Conservation (phyloP, 2,888 invertebrate genomes). For the Globia sparganii region DNA sequence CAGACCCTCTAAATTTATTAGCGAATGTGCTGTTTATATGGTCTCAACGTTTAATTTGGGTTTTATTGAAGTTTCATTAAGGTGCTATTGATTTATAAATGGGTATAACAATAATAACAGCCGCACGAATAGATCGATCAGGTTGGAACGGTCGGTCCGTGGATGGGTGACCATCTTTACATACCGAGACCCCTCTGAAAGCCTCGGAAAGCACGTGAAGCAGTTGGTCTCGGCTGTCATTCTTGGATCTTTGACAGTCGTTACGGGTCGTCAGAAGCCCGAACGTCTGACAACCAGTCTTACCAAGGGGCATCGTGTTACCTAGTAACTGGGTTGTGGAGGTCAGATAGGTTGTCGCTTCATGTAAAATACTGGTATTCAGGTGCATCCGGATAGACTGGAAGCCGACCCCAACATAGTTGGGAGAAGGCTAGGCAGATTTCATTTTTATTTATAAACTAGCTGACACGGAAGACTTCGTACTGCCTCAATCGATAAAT, state of each 20-base stretch:
- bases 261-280: no score
- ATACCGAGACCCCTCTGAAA: background rate
- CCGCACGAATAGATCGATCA: background rate
- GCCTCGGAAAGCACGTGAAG: background rate
- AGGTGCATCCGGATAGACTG: background rate
- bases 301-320: background rate
- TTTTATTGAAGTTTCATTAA: slow-evolving; percentile 52
- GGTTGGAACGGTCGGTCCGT: background rate
- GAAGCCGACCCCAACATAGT: background rate
- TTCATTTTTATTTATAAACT: background rate
- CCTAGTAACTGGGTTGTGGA: background rate
- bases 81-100: slow-evolving; percentile 2
- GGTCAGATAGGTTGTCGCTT: no score
- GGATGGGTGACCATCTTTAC: background rate
- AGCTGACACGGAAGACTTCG: no score
- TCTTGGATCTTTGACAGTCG: no score
- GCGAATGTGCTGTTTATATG: slow-evolving; percentile 59
- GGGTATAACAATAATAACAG: background rate
- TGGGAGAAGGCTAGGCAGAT: background rate
- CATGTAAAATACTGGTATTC: background rate
- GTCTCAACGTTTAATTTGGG: slow-evolving; percentile 58
- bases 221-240: background rate
- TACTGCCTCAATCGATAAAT: no score
- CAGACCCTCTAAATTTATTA: slow-evolving; percentile 78
- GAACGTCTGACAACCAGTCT: background rate